Percentiles rank a stretch among this genome's conserved stretches.
These are phyloP conservation scores for Holotrichia oblita DNA, from an alignment of 1,140 invertebrate genomes.

Conservation along the genomic window DNA sequence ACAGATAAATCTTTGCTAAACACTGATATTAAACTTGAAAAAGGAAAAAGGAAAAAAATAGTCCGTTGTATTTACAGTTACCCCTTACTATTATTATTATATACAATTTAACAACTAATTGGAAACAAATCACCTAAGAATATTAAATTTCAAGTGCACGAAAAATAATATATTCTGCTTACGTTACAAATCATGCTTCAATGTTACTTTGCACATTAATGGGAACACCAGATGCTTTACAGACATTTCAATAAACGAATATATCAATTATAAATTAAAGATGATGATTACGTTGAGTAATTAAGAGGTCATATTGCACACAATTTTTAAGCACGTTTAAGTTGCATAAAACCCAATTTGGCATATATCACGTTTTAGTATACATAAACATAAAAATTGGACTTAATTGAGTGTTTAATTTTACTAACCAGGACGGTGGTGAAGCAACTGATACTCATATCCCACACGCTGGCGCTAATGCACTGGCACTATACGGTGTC, in stretches of 20 bases:
- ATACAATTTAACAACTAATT: too few relatives aligned
- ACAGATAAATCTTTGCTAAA: too few relatives aligned
- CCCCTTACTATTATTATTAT: too few relatives aligned
- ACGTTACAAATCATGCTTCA: background rate
- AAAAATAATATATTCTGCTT: background rate
- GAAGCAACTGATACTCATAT: slow-evolving; percentile 23
- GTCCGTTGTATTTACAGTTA: too few relatives aligned
- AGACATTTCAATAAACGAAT: background rate
- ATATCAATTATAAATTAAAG: background rate
- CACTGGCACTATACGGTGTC: background rate
- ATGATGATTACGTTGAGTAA: background rate
- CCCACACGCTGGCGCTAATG: slow-evolving; percentile 25
- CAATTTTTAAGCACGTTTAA: background rate
- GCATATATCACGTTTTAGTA: background rate
- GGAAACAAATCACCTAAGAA: too few relatives aligned
- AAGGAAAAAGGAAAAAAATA: too few relatives aligned
- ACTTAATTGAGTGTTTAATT: background rate
- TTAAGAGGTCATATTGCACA: slow-evolving; percentile 14
- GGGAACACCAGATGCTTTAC: background rate
- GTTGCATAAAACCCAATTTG: background rate
- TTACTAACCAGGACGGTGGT: slow-evolving; percentile 32
- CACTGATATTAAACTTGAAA: too few relatives aligned
- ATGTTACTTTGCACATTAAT: background rate
- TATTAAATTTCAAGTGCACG: background rate
- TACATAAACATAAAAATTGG: background rate